Base-by-base conservation (phyloP, 2,888 invertebrate genomes). In the Tiphia femorata region DNA sequence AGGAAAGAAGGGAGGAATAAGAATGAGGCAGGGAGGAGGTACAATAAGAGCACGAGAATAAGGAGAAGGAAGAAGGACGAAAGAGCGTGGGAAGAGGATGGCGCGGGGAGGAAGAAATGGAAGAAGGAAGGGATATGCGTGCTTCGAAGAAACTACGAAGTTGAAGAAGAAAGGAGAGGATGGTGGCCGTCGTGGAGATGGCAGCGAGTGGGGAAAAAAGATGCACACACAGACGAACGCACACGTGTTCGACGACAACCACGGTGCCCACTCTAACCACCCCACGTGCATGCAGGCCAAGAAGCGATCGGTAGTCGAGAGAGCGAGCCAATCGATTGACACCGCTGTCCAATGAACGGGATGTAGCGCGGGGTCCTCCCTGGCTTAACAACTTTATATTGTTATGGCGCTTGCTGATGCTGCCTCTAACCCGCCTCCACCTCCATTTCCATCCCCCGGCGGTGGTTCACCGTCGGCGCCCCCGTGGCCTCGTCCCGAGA, bases 311-410 rank as follows among this genome's bases (percentile, higher is more conserved):
- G n/a, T n/a, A n/a, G n/a, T n/a, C n/a, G 49, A 42, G 54, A 54
- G 29, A 29, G 29, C 12, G 33, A 33, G 33, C 12, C 12, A 33
- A 33, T 33, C 33, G 33, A 33, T 55, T 58, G 51, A 59, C 57
- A 21, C 41, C 37, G 53, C 55, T 47, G 58, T 58, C 60, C 50
- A 48, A 60, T 61, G 58, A 56, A 53, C 53, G 55, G 30, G 29
- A 49, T 27, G 53, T 20, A 25, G 12, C 37, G 50, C 8, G 25
- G 35, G 25, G 35, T 8, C 29, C 23, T 30, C 43, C 27, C 14
- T 35, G 56, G 64, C 56, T 61, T 55, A 58, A 65, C 58, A 51
- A 60, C 53, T 64, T 59, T 60, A 52, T 52, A 58, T 59, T 62
- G 53, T 53, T 61, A 49, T 49, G 49, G 46, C 42, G 43, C 35